Percentiles rank a stretch among this genome's conserved stretches.
phyloP scores from a whole-genome alignment of 2,888 invertebrate species.

The Omphaloscelis lunosa region DNA sequence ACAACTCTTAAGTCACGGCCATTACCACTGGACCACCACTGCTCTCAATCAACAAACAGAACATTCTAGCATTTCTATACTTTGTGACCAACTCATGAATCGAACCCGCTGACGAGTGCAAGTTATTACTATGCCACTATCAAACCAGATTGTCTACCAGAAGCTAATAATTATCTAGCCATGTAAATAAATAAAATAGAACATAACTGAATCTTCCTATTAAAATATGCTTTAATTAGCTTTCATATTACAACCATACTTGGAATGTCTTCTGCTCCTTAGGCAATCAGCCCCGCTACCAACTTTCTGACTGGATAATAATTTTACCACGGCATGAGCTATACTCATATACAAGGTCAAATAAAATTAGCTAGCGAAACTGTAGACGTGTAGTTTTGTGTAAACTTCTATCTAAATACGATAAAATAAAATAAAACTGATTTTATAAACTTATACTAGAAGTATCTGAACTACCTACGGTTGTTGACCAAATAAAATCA shows the following conservation, averaged over 20 bases:
- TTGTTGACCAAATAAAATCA: too few species aligned
- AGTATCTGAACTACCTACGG: too few species aligned
- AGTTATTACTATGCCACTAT: background rate
- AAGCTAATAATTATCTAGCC: constrained; percentile 6
- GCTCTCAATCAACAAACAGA: background rate
- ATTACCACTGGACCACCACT: too few species aligned
- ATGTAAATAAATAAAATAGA: constrained; percentile 33
- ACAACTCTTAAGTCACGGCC: too few species aligned
- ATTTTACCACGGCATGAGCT: background rate
- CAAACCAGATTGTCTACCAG: background rate
- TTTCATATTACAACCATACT: constrained; percentile 15
- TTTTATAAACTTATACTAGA: too few species aligned
- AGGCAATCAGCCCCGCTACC: too few species aligned
- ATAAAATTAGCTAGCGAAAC: background rate
- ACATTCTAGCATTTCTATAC: background rate
- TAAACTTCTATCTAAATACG: too few species aligned
- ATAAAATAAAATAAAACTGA: too few species aligned
- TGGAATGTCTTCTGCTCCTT: background rate
- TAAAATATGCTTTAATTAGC: constrained; percentile 53
- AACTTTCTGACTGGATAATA: too few species aligned
- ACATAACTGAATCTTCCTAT: constrained; percentile 52
- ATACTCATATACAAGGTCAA: background rate
- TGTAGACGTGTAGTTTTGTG: too few species aligned
- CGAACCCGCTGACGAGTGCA: background rate
- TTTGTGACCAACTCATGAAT: background rate